Evolutionary conservation across 1,140 invertebrate species (phyloP).

Genomic region (Panagrolaimus sp.): DNA sequence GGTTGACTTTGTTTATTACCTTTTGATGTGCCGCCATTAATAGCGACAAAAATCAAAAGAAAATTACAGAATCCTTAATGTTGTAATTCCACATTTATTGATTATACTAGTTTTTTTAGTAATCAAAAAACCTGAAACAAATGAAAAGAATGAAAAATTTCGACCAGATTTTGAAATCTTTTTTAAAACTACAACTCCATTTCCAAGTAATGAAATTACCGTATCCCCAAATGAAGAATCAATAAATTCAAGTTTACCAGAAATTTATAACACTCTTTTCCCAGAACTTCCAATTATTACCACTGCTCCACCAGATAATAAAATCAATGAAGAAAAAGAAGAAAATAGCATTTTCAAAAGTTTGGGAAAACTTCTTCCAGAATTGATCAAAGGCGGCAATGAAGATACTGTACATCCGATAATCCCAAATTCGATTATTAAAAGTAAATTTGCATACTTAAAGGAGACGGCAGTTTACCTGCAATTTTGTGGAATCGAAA

Average conservation of each 20-base stretch:
- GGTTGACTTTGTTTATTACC: no score
- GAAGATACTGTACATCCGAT: conserved; percentile 2
- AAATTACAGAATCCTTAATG: no score
- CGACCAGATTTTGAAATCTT: no score
- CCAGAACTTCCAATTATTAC: conserved; percentile 12
- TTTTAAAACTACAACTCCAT: no score
- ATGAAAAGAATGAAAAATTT: no score
- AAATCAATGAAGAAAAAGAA: neutral
- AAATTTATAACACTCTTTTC: neutral
- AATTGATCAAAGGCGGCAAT: conserved; percentile 1
- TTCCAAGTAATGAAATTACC: no score
- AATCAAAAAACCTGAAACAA: neutral
- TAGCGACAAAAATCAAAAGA: no score
- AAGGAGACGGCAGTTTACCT: no score
- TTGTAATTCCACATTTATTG: no score
- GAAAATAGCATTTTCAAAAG: neutral
- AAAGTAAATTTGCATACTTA: neutral
- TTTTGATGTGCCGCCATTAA: no score
- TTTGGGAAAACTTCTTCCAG: neutral
- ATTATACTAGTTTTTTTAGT: no score
- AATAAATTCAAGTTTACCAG: neutral
- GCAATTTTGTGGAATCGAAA: no score
- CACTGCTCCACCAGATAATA: neutral
- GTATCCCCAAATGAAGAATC: neutral
- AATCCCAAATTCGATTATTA: conserved; percentile 3